A percentile compares a stretch with the other conserved stretches of the same genome.
Evolutionary conservation across 2,113 vertebrate genomes (phyloP).

Genomic region (Cyprinus carpio): DNA sequence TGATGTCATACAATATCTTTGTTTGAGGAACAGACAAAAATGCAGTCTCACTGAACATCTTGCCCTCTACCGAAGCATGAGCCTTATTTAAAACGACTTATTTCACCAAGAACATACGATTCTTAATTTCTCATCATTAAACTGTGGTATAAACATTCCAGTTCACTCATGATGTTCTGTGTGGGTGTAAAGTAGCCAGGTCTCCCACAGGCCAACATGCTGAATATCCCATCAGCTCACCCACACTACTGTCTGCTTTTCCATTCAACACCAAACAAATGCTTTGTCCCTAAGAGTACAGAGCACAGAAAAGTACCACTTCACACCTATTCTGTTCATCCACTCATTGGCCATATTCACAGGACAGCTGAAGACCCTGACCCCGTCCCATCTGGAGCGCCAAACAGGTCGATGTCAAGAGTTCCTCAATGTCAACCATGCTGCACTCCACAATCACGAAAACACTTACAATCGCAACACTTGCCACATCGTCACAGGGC

Average conservation of each 20-base stretch:
- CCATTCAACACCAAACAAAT: not conserved
- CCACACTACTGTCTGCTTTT: conserved; percentile 3
- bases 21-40: no score
- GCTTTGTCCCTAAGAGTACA: not conserved
- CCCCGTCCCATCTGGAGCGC: not conserved
- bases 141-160: not conserved
- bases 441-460: not conserved
- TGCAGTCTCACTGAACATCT: no score
- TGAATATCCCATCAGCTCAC: conserved; percentile 10
- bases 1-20: not conserved
- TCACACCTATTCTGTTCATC: not conserved
- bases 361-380: conserved; percentile 15
- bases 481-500: not conserved
- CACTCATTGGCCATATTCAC: conserved; percentile 11
- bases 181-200: not conserved
- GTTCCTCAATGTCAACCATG: not conserved
- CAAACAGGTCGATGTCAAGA: not conserved
- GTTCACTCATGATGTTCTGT: not conserved
- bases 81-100: not conserved
- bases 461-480: not conserved
- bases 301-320: not conserved
- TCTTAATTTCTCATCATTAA: not conserved
- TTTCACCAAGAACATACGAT: not conserved
- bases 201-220: not conserved
- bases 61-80: not conserved